Evolutionary conservation across 2,113 vertebrate species (phyloP).

Genomic region (Odocoileus hemionus): DNA sequence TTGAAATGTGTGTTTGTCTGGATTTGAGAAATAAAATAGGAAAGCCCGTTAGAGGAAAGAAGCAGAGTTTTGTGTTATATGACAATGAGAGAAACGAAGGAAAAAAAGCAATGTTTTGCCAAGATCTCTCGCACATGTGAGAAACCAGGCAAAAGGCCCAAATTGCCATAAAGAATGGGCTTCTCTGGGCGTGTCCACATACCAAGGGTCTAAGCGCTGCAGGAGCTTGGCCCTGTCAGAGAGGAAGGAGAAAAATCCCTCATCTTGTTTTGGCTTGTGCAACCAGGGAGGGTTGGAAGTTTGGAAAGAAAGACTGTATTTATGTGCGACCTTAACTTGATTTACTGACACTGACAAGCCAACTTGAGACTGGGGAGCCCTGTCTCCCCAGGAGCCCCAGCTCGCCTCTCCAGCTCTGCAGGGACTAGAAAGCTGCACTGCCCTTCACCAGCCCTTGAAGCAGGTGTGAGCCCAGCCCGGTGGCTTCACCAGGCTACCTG

Average conservation of each 20-base stretch:
- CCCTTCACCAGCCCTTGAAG: background rate
- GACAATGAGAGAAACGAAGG: background rate
- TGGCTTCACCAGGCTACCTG: background rate
- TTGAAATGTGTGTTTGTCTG: background rate
- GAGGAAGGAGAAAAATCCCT: background rate
- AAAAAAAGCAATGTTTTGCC: background rate
- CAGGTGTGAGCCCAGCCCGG: background rate
- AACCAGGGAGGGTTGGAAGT: background rate
- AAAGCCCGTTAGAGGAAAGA: background rate
- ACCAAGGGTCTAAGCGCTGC: background rate
- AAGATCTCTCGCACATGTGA: accelerated
- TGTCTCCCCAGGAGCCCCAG: too few relatives aligned
- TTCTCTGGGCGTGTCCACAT: background rate
- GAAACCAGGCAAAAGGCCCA: background rate
- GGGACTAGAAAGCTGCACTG: too few relatives aligned
- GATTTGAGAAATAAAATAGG: background rate
- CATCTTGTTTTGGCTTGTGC: conserved; percentile 43
- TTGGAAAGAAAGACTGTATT: conserved; percentile 1
- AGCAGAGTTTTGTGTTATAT: background rate
- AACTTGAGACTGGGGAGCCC: background rate
- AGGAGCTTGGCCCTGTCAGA: background rate
- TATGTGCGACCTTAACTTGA: background rate
- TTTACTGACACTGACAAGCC: background rate
- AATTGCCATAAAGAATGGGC: background rate
- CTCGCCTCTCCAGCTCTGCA: background rate